These are phyloP conservation scores for Globia sparganii DNA, from an alignment of 2,888 invertebrate species.

Conservation along the genomic window DNA sequence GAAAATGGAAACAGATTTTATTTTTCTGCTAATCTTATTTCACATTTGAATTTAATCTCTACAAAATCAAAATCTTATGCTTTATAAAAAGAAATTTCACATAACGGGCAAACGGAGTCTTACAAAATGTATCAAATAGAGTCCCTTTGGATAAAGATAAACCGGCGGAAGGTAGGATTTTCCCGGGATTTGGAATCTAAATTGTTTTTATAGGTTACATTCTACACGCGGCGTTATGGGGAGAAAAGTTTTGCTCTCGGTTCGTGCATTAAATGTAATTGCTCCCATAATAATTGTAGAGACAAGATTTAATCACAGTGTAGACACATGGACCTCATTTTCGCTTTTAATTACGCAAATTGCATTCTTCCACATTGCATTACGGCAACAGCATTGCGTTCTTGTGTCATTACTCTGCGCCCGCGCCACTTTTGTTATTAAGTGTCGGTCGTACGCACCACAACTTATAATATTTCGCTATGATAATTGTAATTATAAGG, in stretches of 20 bases:
- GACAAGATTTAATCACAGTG: constrained; percentile 52
- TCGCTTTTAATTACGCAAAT: constrained; percentile 65
- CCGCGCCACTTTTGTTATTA: constrained; percentile 64
- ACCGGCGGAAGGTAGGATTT: constrained; percentile 77
- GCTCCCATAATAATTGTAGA: constrained; percentile 42
- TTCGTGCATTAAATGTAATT: constrained; percentile 44
- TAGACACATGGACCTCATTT: constrained; percentile 51
- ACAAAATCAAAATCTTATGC: constrained; percentile 58
- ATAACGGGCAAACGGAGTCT: constrained; percentile 63
- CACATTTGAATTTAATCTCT: constrained; percentile 62
- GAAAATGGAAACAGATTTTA: constrained; percentile 32
- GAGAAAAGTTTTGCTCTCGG: constrained; percentile 49
- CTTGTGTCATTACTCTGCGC: constrained; percentile 57
- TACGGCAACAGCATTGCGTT: constrained; percentile 43
- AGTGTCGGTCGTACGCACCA: constrained; percentile 59
- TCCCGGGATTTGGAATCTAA: constrained; percentile 76
- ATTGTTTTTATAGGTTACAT: constrained; percentile 76
- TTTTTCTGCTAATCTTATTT: constrained; percentile 40
- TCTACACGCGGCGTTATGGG: constrained; percentile 53
- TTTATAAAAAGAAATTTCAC: constrained; percentile 64
- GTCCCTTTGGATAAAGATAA: constrained; percentile 80
- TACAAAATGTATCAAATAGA: constrained; percentile 77
- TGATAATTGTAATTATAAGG: constrained; percentile 70
- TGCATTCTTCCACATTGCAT: constrained; percentile 59
- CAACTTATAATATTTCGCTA: constrained; percentile 65